Evolutionary conservation across 1,140 invertebrate species (phyloP), one percentile per base, ranked within the genome.

Genomic region (Ephestia elutella): DNA sequence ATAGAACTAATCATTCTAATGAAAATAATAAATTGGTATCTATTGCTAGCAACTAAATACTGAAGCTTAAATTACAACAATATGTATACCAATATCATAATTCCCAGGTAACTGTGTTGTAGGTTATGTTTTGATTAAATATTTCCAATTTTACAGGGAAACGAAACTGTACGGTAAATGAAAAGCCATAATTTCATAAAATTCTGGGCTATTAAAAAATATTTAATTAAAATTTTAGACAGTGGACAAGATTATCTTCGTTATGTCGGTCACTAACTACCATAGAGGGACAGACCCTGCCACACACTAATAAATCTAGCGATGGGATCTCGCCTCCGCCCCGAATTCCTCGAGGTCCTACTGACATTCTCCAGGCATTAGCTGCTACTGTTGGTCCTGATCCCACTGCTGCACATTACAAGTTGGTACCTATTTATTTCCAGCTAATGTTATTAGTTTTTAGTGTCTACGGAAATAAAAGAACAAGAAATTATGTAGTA

Each of bases 331-430:
- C 83, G 20, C 86, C 86, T 49, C 95, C 95, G 2, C 90, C 91
- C 56, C 90, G 92, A 49, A 95, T 95, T 73, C 90, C 91, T 38
- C 90, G 96, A 68, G 90, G 92, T 0, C 92, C 95, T 10, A 97
- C 95, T 25, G 95, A 96, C 82, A 93, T 97, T 59, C 87, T 97
- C 50, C 87, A 95, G 89, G 95, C 95, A 8, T 86, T 97, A 63
- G 92, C 94, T 30, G 91, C 89, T 60, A 96, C 95, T 1, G 91
- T 96, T 17, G 89, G 90, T 28, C 83, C 91, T 21, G 96, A 97
- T 89, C 90, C 91, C 28, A 95, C 93, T 15, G 95, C 94, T n/a
- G 89, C 95, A 18, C 93, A 95, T 82, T 97, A 95, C 78, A 95
- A 95, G 87, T 89, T 44, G 5, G 38, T 44, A 15, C 32, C 2